Base-by-base conservation (phyloP, 2,888 invertebrate species). In the Rugalucina vietnamica region DNA sequence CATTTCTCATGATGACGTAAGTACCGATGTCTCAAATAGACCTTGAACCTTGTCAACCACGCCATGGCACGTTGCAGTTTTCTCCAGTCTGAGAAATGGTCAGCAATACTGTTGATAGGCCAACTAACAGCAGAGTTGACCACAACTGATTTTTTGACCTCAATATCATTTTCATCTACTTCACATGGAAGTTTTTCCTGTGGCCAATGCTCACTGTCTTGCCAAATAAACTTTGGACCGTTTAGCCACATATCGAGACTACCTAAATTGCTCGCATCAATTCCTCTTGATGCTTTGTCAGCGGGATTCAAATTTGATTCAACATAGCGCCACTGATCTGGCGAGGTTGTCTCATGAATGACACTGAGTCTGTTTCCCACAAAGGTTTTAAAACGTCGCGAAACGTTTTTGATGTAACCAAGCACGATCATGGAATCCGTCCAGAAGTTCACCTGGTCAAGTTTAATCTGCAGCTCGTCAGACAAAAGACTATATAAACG, bases 361-460 rank as follows among this genome's bases (percentile, higher is more conserved):
- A 69, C 69, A 21, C 69, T 29, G 14, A 69, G 36, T 36, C 10
- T 69, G 36, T 85, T 82, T 0, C 77, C 87, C 24, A 87, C 85
- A 60, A 85, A 87, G 1, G 82, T 77, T 36, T 87, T 76, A 49
- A 87, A 87, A 12, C 82, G 65, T 10, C 76, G 18, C 39, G 81
- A 29, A 3, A 27, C 71, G 69, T 85, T 87, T 60, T 57, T 71
- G 21, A 87, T 85, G 65, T 85, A 79, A 0, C 76, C 72, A 1
- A 84, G 65, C 12, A 76, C 65, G n/a, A 84, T 72, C n/a, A 29
- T 81, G 4, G 75, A 70, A 39, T 81, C 80, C 18, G 80, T 73
- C 76, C 70, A 79, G 71, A 83, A 43, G 57, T 70, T 8, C 1
- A 39, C 50, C 4, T 36, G 18, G 29, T 72, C 49, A n/a, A 79